phyloP scores from a whole-genome alignment of 2,113 vertebrate genomes.

The Redunca redunca region DNA sequence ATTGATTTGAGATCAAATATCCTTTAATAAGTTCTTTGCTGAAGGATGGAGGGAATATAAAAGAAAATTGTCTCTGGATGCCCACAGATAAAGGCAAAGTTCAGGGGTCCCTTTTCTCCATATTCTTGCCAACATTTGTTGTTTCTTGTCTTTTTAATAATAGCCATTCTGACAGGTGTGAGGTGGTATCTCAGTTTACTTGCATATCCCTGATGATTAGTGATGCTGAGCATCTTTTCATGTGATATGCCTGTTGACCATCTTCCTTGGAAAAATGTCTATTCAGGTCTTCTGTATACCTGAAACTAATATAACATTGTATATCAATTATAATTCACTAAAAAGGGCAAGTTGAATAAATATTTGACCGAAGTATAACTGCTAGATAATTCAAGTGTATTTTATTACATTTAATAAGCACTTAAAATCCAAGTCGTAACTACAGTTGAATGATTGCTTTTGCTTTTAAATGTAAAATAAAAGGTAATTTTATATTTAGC shows the following conservation, averaged over 20 bases:
- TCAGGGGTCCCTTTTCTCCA: neutral
- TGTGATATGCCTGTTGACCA: neutral
- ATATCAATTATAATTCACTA: neutral
- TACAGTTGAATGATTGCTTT: constrained; percentile 29
- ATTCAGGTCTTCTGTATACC: neutral
- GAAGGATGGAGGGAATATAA: neutral
- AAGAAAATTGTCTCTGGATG: neutral
- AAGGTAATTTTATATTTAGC: constrained; percentile 43
- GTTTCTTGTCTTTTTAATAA: neutral
- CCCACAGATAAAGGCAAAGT: constrained; percentile 14
- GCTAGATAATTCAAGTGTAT: constrained; percentile 42
- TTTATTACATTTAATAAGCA: constrained; percentile 62
- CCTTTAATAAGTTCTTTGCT: constrained; percentile 15
- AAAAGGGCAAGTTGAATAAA: neutral
- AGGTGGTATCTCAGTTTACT: neutral
- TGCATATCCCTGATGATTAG: neutral
- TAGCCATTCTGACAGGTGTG: neutral
- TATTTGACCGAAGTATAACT: constrained; percentile 10
- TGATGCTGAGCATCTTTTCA: neutral
- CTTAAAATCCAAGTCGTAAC: constrained; percentile 23
- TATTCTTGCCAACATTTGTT: neutral
- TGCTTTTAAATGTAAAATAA: constrained; percentile 35
- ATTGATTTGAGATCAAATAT: constrained; percentile 16
- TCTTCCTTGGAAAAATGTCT: neutral
- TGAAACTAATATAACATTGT: neutral